A percentile compares a stretch with the other conserved stretches of the same genome.
Evolutionary conservation across 2,797 vertebrate genomes (phyloP).

Genomic region (Sphaeramia orbicularis): DNA sequence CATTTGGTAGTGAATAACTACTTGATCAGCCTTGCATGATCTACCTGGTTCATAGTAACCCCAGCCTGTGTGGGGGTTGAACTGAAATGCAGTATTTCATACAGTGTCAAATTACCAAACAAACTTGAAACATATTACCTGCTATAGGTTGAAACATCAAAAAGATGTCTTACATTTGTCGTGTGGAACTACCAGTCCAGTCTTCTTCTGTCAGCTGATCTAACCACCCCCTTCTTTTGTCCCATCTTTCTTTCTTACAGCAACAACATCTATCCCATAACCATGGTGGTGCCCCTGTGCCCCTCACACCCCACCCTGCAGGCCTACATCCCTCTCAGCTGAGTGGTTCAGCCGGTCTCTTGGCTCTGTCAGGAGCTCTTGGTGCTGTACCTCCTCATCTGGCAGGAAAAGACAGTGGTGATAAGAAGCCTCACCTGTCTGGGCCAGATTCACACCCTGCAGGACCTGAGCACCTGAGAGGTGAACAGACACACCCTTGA

Average conservation of each 20-base stretch:
- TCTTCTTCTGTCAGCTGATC: background rate
- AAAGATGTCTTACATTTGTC: background rate
- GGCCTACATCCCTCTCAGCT: slow-evolving; percentile 93
- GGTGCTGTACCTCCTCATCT: slow-evolving; percentile 92
- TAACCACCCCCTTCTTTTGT: slow-evolving; percentile 2
- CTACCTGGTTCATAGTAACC: too few relatives aligned
- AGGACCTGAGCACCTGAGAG: slow-evolving; percentile 94
- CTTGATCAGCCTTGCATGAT: background rate
- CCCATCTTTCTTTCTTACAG: slow-evolving; percentile 53
- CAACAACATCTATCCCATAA: slow-evolving; percentile 97
- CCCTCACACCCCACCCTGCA: slow-evolving; percentile 94
- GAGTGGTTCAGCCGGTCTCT: slow-evolving; percentile 92
- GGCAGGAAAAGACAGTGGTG: slow-evolving; percentile 88
- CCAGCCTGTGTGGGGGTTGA: background rate
- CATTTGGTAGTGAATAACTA: background rate
- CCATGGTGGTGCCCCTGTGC: slow-evolving; percentile 91
- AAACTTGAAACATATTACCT: background rate
- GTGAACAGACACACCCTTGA: slow-evolving; percentile 86
- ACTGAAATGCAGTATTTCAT: background rate
- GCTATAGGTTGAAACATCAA: background rate
- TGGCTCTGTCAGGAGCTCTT: slow-evolving; percentile 93
- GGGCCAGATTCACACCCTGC: slow-evolving; percentile 81
- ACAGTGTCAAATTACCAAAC: background rate
- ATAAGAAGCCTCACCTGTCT: slow-evolving; percentile 89
- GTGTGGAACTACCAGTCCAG: background rate